Evolutionary conservation across 37 sponge, comb jelly and placozoan species (phyloP), one percentile per base, ranked within the genome.

Genomic region (Aplysina aerophoba): DNA sequence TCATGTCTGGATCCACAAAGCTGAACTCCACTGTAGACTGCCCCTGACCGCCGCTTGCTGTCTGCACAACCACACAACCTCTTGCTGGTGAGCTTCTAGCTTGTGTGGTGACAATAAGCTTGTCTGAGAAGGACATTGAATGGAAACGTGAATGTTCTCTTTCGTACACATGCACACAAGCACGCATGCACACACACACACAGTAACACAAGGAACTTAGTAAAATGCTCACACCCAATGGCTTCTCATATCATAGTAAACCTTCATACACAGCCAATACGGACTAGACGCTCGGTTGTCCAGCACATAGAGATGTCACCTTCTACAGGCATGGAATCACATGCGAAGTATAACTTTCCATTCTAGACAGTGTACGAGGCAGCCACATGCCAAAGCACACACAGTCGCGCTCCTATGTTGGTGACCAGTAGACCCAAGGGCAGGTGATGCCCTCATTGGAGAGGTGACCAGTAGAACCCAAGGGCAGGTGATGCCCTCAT

Each of bases 1-100:
- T 35, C 71, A 34, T 16, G 33, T 83, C 64, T 34, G 69, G 81
- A 55, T 86, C 75, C 19, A 80, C 74, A 68, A 85, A 95, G 21
- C 73, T 68, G 88, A 91, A 96, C 13, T 59, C 58, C 54, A 96
- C 36, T 22, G 78, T 83, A 39, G 96, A 96, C 61, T 81, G 58
- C 20, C 96, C 96, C 56, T 62, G 58, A 30, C 96, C 96, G 1
- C 96, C 96, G 25, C 56, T 67, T 17, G 73, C 34, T 38, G 96
- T 96, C 77, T 93, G 88, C 21, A 96, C 86, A 20, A 83, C 69
- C 12, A 96, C 96, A 44, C 92, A 90, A 25, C 96, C 96, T 34
- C 62, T 78, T 56, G 85, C 81, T 55, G 94, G 88, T 36, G 54
- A 44, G 31, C 38, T 28, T 21, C 85, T 56, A 60, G 90, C 64